Base-by-base conservation (phyloP, 2,888 invertebrate species). In the Drosophila mimetica region DNA sequence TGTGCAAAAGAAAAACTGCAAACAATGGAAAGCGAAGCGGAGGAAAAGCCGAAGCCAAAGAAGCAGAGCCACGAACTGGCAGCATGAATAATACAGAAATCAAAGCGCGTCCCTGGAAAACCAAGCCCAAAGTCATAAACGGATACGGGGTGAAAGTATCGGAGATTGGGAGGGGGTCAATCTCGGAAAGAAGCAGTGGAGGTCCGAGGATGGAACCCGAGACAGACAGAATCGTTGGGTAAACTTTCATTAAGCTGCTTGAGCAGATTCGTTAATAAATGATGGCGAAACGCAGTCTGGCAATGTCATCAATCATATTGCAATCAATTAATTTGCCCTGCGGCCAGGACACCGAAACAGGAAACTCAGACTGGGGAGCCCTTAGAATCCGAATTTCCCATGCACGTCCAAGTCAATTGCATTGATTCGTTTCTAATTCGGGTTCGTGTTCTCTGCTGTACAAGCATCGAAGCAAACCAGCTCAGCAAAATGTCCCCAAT, bases 301-400 rank as follows among this genome's bases (percentile, higher is more conserved):
- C 77, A 67, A 73, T 86, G 82, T 66, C 82, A 79, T 81, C 81
- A 86, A 81, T 81, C 81, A 86, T 83, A 80, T 71, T 73, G 80
- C 75, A 74, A 84, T 86, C 85, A 81, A 86, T 81, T 81, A 84
- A 86, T 81, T 77, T 76, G 61, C 47, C 60, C 52, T 42, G 34
- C 32, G 61, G 71, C 71, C 52, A 57, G 30, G 54, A 47, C 14
- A 34, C 32, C 4, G 25, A 14, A 22, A 18, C 18, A 30, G 39
- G 48, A 36, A 42, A 14, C 7, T 25, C n/a, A n/a, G 9, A 14
- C 32, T 20, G 32, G 34, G 18, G 7, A 8, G 1, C 9, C 25
- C 52, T 46, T 30, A 8, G 58, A 52, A 71, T 71, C 71, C 71
- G 70, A 72, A 86, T 86, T 82, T 75, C 61, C 51, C 77, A 85